Evolutionary conservation across 2,113 vertebrate species (phyloP), one percentile per base, ranked within the genome.

Genomic region (Antigone vipio): DNA sequence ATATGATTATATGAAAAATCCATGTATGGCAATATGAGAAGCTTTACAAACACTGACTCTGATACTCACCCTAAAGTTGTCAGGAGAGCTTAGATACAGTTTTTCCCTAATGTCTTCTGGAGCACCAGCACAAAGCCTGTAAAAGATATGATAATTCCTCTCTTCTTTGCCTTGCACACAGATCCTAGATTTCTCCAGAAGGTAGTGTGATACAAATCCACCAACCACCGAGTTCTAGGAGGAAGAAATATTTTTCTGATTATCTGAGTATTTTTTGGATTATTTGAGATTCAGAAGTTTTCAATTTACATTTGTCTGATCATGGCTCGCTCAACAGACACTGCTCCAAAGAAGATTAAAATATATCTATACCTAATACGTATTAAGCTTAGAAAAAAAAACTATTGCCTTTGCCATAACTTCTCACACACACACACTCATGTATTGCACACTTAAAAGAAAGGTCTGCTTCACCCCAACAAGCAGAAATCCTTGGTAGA

Each of bases 61-160:
- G 44, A 68, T 96, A 99, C 99, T 92, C 98, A 99, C 99, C 98
- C 99, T 99, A 95, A 99, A 99, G 49, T 96, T 98, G 97, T 99
- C 99, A 30, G 99, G 99, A 45, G 99, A 99, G 88, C 98, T 97
- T 94, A 99, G 98, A 95, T 99, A 98, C 4, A 99, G 98, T 92
- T 99, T 99, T 97, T 98, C 98, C 64, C 99, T 97, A 98, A 99
- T 99, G 88, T 99, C 99, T 95, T 99, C 99, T 18, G 99, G 93
- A 55, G 99, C 99, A 80, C 99, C 99, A 42, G 99, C 99, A 91
- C 99, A 99, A 80, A 99, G 98, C 21, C 99, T 98, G 96, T 99
- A 99, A 98, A 99, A 99, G 92, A 99, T 99, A 97, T 99, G 99
- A 22, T 99, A 99, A 98, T 99, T 99, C 87, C 99, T 99, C 98